These are phyloP conservation scores for Drosophila recens DNA, from an alignment of 2,888 invertebrate genomes.

Conservation along the genomic window DNA sequence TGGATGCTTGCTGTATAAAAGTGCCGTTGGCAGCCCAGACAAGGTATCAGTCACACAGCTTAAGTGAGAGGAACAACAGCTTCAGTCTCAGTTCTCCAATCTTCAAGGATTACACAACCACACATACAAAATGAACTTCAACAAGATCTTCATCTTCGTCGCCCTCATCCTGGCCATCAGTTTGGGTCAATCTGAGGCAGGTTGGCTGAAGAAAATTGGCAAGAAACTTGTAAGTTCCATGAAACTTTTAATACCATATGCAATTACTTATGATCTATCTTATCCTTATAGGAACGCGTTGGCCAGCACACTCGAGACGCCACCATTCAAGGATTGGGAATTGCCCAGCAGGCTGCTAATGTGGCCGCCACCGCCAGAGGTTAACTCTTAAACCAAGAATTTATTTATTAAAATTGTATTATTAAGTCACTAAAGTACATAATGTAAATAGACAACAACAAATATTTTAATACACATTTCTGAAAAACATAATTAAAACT, in stretches of 20 bases:
- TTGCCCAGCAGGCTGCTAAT: slow-evolving; percentile 76
- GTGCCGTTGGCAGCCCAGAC: neutral
- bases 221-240: slow-evolving; percentile 75
- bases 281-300: slow-evolving; percentile 64
- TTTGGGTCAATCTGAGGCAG: slow-evolving; percentile 76
- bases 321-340: slow-evolving; percentile 64
- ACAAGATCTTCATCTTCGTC: slow-evolving; percentile 63
- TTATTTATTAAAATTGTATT: slow-evolving; percentile 5
- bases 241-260: neutral
- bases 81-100: neutral
- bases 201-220: slow-evolving; percentile 78
- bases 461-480: neutral
- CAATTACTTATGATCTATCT: neutral
- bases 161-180: slow-evolving; percentile 69
- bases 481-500: neutral
- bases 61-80: slow-evolving; percentile 12
- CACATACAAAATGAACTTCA: slow-evolving; percentile 54
- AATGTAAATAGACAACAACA: neutral
- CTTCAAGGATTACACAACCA: slow-evolving; percentile 9
- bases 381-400: slow-evolving; percentile 7
- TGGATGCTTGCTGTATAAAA: slow-evolving; percentile 29
- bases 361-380: slow-evolving; percentile 72
- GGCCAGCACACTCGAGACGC: slow-evolving; percentile 78
- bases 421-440: neutral
- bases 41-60: slow-evolving; percentile 38